These are phyloP conservation scores for Bovichtus variegatus DNA, from an alignment of 2,797 vertebrate genomes.

Conservation along the genomic window DNA sequence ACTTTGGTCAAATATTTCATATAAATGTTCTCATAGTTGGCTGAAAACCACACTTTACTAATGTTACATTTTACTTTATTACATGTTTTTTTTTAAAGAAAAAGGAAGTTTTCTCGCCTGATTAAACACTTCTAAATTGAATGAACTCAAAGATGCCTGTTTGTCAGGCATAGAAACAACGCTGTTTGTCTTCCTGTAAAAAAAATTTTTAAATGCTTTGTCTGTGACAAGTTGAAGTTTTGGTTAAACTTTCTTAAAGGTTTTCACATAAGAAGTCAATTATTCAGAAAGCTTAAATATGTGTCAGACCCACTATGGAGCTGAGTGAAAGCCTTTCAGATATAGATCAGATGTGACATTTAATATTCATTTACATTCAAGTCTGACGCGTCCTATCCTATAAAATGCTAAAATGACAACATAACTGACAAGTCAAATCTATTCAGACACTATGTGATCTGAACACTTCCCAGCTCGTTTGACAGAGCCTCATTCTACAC, in stretches of 20 bases:
- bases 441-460: conserved; percentile 11
- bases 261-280: conserved; percentile 3
- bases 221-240: neutral
- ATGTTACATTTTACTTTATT: neutral
- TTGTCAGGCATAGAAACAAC: neutral
- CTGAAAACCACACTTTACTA: neutral
- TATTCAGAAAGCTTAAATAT: conserved; percentile 1
- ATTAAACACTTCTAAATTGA: neutral
- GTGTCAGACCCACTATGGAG: conserved; percentile 6
- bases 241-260: neutral
- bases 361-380: conserved; percentile 38
- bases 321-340: conserved; percentile 23
- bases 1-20: neutral
- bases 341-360: conserved; percentile 41
- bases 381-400: neutral
- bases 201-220: neutral
- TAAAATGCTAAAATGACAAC: conserved; percentile 23
- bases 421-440: conserved; percentile 33
- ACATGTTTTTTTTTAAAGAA: neutral
- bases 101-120: neutral
- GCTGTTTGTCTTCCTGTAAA: neutral
- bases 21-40: neutral
- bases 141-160: neutral
- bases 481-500: conserved; percentile 7
- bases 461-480: conserved; percentile 19